Evolutionary conservation across 2,888 invertebrate genomes (phyloP).

Genomic region (Cataglyphis cursor): DNA sequence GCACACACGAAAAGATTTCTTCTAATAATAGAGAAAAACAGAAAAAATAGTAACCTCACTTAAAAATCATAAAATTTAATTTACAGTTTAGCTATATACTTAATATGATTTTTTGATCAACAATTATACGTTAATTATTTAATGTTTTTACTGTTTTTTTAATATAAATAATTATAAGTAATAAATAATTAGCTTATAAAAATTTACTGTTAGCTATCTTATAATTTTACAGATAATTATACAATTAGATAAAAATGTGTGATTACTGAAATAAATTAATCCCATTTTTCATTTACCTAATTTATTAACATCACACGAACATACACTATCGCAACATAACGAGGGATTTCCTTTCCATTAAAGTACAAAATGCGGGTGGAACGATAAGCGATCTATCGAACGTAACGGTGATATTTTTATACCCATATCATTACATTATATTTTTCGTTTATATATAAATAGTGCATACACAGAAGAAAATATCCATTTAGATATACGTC

Average conservation of each 20-base stretch:
- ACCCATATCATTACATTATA: neutral
- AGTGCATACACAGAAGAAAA: neutral
- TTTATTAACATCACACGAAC: conserved; percentile 35
- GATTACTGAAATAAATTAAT: conserved; percentile 49
- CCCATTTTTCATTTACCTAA: conserved; percentile 28
- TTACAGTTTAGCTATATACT: neutral
- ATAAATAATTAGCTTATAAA: conserved; percentile 15
- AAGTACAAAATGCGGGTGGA: conserved; percentile 24
- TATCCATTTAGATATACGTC: neutral
- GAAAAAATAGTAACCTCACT: neutral
- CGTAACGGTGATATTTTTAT: conserved; percentile 33
- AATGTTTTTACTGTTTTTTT: neutral
- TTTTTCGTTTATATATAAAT: conserved; percentile 5
- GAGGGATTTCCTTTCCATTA: conserved; percentile 20
- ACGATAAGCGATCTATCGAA: conserved; percentile 59
- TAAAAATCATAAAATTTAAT: conserved; percentile 23
- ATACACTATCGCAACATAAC: neutral
- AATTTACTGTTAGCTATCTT: neutral
- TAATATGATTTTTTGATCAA: neutral
- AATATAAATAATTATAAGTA: neutral
- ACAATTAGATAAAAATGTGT: conserved; percentile 54
- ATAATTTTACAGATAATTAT: conserved; percentile 31
- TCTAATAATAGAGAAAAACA: neutral
- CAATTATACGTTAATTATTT: conserved; percentile 1
- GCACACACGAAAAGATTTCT: neutral